Conservation (phyloP, 2,113 vertebrate species). For the Brevimyrus niger region DNA sequence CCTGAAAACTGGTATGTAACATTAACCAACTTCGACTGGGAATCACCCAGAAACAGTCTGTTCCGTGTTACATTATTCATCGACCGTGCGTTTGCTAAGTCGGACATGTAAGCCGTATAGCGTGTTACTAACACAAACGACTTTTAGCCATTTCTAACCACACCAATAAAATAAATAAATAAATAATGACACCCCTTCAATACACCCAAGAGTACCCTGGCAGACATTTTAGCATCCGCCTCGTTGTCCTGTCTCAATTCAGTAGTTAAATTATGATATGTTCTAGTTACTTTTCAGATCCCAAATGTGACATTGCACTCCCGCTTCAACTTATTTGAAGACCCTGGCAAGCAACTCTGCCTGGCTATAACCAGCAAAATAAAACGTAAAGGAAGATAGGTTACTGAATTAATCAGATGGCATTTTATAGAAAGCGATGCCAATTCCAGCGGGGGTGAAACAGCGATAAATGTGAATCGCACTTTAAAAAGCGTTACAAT, state of each 20-base stretch:
- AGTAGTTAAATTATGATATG: background rate
- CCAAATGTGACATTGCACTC: background rate
- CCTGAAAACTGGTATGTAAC: background rate
- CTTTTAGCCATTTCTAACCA: background rate
- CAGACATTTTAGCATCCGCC: background rate
- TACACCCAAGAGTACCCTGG: background rate
- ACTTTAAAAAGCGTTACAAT: background rate
- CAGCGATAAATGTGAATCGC: background rate
- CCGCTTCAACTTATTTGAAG: background rate
- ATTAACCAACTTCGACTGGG: background rate
- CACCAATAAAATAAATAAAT: background rate
- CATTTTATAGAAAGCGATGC: background rate
- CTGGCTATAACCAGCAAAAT: background rate
- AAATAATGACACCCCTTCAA: background rate
- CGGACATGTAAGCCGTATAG: background rate
- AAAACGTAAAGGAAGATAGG: background rate
- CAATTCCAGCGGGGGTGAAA: background rate
- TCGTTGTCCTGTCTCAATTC: background rate
- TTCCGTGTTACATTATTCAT: constrained; percentile 9
- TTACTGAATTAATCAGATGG: background rate
- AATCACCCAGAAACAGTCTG: background rate
- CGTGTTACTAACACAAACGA: background rate
- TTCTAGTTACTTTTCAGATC: background rate
- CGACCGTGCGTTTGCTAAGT: background rate
- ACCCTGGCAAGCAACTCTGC: background rate